These are phyloP conservation scores for Pheosia gnoma DNA, from an alignment of 2,888 invertebrate species.

Conservation along the genomic window DNA sequence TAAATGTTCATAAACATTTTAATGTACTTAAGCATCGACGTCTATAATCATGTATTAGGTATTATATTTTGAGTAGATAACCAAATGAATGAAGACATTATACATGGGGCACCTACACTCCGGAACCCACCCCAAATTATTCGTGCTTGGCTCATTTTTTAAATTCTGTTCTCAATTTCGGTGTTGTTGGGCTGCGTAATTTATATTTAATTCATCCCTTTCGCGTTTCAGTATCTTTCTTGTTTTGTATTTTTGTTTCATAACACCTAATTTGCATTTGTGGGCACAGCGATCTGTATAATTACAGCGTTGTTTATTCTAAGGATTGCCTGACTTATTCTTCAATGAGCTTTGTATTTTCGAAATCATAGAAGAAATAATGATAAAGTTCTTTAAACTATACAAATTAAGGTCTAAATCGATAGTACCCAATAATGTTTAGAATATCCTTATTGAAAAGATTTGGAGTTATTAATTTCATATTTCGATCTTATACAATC, in stretches of 20 bases:
- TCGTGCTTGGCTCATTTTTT: conserved; percentile 20
- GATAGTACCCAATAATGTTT: not conserved
- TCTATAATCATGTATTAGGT: too few relatives aligned
- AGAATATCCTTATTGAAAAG: not conserved
- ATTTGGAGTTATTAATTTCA: not conserved
- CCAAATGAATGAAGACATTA: too few relatives aligned
- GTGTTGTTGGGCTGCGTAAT: conserved; percentile 46
- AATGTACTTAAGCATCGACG: too few relatives aligned
- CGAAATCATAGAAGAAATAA: not conserved
- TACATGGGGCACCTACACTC: not conserved
- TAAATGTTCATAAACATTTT: too few relatives aligned
- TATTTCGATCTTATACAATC: not conserved
- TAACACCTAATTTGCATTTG: conserved; percentile 45
- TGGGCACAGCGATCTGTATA: conserved; percentile 13
- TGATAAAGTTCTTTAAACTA: too few relatives aligned
- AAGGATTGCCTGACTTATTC: conserved; percentile 7
- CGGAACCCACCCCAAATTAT: not conserved
- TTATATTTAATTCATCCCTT: conserved; percentile 57
- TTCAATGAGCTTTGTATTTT: not conserved
- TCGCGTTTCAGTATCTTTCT: conserved; percentile 35
- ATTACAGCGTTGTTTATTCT: conserved; percentile 14
- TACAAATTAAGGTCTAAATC: too few relatives aligned
- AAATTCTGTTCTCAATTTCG: conserved; percentile 37
- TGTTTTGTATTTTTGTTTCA: conserved; percentile 41
- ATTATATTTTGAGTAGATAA: too few relatives aligned